Evolutionary conservation across 1,140 invertebrate genomes (phyloP).

Genomic region (Centruroides vittatus): DNA sequence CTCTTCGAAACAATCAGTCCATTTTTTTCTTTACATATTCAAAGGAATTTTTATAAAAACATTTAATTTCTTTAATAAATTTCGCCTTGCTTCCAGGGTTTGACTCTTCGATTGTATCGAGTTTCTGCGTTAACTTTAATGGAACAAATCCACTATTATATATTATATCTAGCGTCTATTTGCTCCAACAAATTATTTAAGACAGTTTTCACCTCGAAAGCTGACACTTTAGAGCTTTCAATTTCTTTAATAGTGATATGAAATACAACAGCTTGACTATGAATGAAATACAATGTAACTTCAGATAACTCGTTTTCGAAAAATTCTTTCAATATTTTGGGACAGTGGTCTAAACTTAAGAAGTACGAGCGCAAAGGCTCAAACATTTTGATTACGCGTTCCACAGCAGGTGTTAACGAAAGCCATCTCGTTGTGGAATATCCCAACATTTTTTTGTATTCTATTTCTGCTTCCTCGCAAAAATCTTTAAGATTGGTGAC

Average conservation of each 20-base stretch:
- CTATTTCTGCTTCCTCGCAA: constrained; percentile 20
- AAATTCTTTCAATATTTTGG: background rate
- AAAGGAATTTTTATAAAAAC: no score
- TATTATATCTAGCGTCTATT: no score
- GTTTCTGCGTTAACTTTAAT: no score
- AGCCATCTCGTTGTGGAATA: constrained; percentile 21
- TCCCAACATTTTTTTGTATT: constrained; percentile 17
- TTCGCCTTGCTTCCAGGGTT: no score
- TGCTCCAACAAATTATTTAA: no score
- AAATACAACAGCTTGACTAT: background rate
- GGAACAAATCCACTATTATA: no score
- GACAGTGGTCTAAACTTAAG: constrained; percentile 2
- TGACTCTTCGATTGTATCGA: no score
- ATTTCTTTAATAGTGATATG: constrained; percentile 2
- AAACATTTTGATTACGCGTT: constrained; percentile 8
- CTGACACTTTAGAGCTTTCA: background rate
- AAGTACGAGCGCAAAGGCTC: background rate
- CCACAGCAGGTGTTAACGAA: constrained; percentile 15
- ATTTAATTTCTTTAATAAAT: no score
- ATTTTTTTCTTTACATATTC: no score
- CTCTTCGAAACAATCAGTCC: no score
- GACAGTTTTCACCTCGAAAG: no score
- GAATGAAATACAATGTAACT: background rate
- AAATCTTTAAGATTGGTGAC: constrained; percentile 13
- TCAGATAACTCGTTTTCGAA: background rate